Evolutionary conservation across 1,140 invertebrate species (phyloP).

Genomic region (Bacillus rossius): DNA sequence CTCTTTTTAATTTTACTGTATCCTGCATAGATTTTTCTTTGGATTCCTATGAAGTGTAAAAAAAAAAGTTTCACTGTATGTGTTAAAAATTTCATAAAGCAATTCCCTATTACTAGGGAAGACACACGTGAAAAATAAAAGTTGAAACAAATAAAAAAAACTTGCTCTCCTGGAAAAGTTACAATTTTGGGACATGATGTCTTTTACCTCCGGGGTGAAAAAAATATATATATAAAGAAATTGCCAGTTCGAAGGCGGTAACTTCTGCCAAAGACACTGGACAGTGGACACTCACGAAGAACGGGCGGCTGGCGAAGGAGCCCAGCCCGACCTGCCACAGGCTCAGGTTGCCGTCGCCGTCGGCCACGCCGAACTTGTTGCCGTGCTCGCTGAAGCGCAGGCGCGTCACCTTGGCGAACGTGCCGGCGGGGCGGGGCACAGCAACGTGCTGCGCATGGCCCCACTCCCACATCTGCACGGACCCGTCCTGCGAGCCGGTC

Average conservation of each 20-base stretch:
- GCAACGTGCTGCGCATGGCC: constrained; percentile 86
- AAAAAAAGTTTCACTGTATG: too few relatives aligned
- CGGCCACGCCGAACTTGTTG: constrained; percentile 96
- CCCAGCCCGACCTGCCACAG: constrained; percentile 85
- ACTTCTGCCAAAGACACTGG: too few relatives aligned
- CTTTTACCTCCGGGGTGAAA: not conserved
- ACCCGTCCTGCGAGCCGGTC: constrained; percentile 95
- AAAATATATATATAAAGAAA: not conserved
- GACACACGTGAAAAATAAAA: not conserved
- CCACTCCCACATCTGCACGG: constrained; percentile 98
- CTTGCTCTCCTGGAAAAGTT: not conserved
- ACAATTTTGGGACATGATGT: not conserved
- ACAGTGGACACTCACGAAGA: constrained; percentile 82
- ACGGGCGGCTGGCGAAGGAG: constrained; percentile 77
- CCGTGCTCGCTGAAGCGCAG: constrained; percentile 94
- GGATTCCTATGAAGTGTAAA: too few relatives aligned
- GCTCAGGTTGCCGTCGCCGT: constrained; percentile 86
- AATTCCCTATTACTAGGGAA: not conserved
- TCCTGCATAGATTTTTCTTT: too few relatives aligned
- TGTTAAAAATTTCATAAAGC: too few relatives aligned
- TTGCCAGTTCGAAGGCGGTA: too few relatives aligned
- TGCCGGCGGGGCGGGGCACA: constrained; percentile 80
- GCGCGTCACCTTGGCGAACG: constrained; percentile 93
- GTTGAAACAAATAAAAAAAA: not conserved
- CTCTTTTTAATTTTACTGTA: too few relatives aligned